Evolutionary conservation across 2,888 invertebrate genomes (phyloP).

Genomic region (Melolontha melolontha): DNA sequence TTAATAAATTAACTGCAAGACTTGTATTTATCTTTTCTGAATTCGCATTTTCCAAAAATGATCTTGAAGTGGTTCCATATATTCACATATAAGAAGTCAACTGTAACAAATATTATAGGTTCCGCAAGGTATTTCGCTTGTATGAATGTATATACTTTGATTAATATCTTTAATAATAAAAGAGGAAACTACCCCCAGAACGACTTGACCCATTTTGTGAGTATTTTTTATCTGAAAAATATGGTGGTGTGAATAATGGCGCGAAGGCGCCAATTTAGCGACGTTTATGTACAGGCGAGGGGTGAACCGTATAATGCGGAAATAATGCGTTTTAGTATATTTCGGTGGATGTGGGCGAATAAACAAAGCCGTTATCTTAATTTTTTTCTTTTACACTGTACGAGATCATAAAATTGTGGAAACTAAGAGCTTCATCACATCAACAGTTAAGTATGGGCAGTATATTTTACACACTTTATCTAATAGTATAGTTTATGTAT

Average conservation of each 20-base stretch:
- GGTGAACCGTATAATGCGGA: slow-evolving; percentile 36
- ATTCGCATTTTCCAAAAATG: no score
- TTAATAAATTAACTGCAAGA: no score
- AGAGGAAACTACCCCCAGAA: slow-evolving; percentile 17
- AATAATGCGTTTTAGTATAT: slow-evolving; percentile 38
- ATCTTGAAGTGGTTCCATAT: no score
- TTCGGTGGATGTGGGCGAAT: slow-evolving; percentile 34
- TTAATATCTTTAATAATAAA: slow-evolving; percentile 37
- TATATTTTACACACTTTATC: slow-evolving; percentile 27
- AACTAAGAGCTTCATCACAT: slow-evolving; percentile 22
- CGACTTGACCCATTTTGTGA: slow-evolving; percentile 33
- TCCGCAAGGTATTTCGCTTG: slow-evolving; percentile 6
- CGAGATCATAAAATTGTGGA: slow-evolving; percentile 15
- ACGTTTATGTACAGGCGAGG: slow-evolving; percentile 33
- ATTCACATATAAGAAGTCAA: background rate
- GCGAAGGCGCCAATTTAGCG: slow-evolving; percentile 34
- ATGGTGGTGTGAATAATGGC: slow-evolving; percentile 36
- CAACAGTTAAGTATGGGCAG: slow-evolving; percentile 14
- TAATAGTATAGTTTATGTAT: slow-evolving; percentile 17
- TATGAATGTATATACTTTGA: slow-evolving; percentile 30
- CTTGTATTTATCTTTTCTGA: no score
- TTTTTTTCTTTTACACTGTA: slow-evolving; percentile 26
- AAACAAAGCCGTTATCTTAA: slow-evolving; percentile 35
- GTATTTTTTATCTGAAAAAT: slow-evolving; percentile 30
- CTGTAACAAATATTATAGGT: background rate